Conservation (phyloP, 2,113 vertebrate genomes). For the Parus major region DNA sequence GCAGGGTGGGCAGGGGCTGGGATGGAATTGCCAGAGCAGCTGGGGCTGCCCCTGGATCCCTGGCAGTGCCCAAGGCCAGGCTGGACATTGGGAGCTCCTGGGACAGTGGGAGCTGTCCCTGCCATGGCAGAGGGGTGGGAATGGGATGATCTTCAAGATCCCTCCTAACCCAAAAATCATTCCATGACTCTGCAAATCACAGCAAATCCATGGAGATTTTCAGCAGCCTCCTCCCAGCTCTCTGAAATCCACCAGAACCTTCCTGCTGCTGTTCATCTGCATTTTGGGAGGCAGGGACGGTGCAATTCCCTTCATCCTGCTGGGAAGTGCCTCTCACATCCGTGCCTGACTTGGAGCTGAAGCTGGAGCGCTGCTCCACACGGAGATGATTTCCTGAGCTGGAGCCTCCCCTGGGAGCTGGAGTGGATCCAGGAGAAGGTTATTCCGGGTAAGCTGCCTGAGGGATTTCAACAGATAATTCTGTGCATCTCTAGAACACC, state of each 20-base stretch:
- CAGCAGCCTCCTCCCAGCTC: not conserved
- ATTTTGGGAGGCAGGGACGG: not conserved
- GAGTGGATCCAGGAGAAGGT: slow-evolving; percentile 1
- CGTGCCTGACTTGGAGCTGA: not conserved
- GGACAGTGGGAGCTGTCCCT: not conserved
- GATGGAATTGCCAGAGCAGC: fast-evolving
- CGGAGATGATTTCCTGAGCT: slow-evolving; percentile 2
- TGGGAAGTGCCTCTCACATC: not conserved
- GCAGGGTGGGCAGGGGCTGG: not conserved
- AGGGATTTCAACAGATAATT: slow-evolving; percentile 19
- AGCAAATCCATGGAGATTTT: not conserved
- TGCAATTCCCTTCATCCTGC: not conserved
- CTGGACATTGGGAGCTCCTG: not conserved
- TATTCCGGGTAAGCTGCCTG: slow-evolving; percentile 22
- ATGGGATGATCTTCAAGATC: not conserved
- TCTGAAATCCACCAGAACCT: not conserved
- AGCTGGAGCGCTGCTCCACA: not conserved
- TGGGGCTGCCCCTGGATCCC: not conserved
- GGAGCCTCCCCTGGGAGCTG: not conserved
- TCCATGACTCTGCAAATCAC: fast-evolving
- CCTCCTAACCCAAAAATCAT: not conserved
- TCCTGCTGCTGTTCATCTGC: not conserved
- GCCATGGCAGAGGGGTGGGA: not conserved
- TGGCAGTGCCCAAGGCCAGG: not conserved
- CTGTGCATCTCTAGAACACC: not conserved